These are phyloP conservation scores for Leptinotarsa juncta DNA, from an alignment of 2,888 invertebrate species.

Conservation along the genomic window DNA sequence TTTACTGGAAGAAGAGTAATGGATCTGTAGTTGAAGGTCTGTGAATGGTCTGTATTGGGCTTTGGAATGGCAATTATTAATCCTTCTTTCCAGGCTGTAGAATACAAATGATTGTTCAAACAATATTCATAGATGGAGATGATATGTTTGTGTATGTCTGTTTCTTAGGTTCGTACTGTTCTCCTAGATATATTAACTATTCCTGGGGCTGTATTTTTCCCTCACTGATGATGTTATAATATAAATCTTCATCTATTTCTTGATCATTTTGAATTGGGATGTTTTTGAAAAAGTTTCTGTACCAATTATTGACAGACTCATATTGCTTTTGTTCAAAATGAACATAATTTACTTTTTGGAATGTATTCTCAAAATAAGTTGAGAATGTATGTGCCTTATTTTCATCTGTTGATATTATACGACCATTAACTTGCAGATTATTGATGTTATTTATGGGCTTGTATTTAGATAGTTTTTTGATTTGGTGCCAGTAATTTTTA, in stretches of 20 bases:
- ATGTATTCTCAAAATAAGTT: not conserved
- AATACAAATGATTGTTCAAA: too few relatives aligned
- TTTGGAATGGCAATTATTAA: too few relatives aligned
- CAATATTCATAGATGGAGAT: too few relatives aligned
- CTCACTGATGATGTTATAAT: not conserved
- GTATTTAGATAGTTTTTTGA: not conserved
- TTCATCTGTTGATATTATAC: conserved; percentile 2
- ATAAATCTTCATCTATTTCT: not conserved
- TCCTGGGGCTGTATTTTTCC: not conserved
- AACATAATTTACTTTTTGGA: not conserved
- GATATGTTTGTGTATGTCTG: not conserved
- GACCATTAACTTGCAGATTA: not conserved
- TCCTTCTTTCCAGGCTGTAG: too few relatives aligned
- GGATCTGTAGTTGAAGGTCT: too few relatives aligned
- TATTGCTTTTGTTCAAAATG: not conserved
- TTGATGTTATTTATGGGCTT: not conserved
- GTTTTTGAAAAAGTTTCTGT: not conserved
- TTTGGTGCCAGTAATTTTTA: conserved; percentile 13
- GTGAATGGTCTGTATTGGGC: too few relatives aligned
- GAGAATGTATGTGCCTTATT: not conserved
- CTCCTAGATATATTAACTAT: not conserved
- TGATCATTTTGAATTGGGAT: not conserved
- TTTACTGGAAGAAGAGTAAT: too few relatives aligned
- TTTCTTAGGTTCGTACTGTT: not conserved
- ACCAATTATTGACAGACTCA: not conserved